These are phyloP conservation scores for Valencia hispanica DNA, from an alignment of 2,797 vertebrate genomes.

Conservation along the genomic window DNA sequence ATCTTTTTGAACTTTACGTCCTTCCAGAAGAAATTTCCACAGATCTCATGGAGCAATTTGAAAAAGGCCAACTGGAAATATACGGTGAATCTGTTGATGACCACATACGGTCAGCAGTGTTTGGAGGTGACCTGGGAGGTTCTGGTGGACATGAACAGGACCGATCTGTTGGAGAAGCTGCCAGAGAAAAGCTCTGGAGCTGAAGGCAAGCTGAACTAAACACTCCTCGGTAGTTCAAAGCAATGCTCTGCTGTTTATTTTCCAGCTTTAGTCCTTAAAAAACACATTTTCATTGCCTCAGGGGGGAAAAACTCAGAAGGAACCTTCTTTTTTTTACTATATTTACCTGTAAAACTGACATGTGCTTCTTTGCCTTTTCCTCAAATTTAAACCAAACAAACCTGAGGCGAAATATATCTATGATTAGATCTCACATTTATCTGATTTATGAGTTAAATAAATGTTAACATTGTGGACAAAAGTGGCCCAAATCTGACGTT, in stretches of 20 bases:
- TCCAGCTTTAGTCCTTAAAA: no score
- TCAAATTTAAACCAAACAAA: neutral
- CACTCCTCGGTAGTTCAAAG: neutral
- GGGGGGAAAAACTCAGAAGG: neutral
- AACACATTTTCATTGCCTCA: no score
- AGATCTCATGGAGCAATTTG: neutral
- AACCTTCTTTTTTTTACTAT: neutral
- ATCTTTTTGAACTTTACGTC: neutral
- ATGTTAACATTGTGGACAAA: no score
- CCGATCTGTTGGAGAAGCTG: slow-evolving; percentile 7
- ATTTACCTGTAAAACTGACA: no score
- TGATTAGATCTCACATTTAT: neutral
- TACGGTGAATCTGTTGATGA: neutral
- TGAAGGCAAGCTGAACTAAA: neutral
- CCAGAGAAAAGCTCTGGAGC: neutral
- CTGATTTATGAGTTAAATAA: neutral
- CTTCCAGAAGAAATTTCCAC: neutral
- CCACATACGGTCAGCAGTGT: neutral
- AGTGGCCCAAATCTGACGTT: no score
- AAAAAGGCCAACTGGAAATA: neutral
- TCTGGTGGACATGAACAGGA: slow-evolving; percentile 9
- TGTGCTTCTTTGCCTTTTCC: no score
- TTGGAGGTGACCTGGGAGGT: slow-evolving; percentile 16
- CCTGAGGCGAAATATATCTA: no score
- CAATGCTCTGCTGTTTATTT: no score